Evolutionary conservation across 2,113 vertebrate species (phyloP).

Genomic region (Gavia stellata): DNA sequence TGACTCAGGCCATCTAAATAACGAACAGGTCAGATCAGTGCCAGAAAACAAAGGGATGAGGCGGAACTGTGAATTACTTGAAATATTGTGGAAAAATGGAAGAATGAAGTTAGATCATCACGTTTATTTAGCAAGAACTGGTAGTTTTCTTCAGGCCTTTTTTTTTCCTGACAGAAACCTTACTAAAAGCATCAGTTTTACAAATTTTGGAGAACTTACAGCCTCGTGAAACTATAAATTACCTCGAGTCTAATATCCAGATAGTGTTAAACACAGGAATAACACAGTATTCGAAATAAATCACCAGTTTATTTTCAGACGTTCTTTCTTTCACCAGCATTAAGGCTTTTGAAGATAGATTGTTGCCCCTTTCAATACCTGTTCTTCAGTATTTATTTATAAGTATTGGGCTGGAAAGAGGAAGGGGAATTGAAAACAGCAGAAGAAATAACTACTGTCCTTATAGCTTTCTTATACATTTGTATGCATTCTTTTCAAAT

Average conservation of each 20-base stretch:
- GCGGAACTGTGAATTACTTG: background rate
- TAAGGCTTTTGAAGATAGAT: background rate
- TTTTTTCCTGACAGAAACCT: background rate
- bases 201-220: background rate
- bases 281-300: background rate
- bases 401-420: background rate
- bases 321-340: background rate
- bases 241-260: background rate
- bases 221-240: background rate
- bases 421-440: background rate
- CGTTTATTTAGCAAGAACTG: background rate
- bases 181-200: background rate
- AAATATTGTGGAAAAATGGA: background rate
- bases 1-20: background rate
- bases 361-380: fast-evolving
- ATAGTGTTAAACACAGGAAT: background rate
- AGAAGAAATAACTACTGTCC: background rate
- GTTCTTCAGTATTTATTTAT: background rate
- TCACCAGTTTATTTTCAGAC: background rate
- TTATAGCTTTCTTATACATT: background rate
- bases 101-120: background rate
- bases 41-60: background rate
- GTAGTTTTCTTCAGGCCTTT: background rate
- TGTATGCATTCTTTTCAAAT: background rate
- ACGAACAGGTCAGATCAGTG: background rate